These are phyloP conservation scores for Scolopax mira DNA, from an alignment of 2,113 vertebrate species.

Conservation along the genomic window DNA sequence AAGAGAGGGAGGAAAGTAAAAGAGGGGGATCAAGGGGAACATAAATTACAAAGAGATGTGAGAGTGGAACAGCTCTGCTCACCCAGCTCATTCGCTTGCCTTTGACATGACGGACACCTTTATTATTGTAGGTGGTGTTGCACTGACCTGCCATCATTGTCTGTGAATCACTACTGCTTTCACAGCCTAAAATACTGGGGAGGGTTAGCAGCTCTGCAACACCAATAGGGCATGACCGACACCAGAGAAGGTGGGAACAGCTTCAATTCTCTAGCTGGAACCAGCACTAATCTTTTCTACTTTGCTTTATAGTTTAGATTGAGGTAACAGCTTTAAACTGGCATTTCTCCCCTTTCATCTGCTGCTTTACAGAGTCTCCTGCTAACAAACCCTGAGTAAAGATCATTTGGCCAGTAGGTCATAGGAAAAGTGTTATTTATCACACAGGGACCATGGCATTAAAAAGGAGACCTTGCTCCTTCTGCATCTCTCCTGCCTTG, in stretches of 20 bases:
- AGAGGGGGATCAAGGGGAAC: not conserved
- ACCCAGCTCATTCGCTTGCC: not conserved
- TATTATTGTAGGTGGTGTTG: not conserved
- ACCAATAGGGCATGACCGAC: not conserved
- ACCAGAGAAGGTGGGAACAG: not conserved
- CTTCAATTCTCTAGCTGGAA: not conserved
- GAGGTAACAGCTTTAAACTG: slow-evolving; percentile 41
- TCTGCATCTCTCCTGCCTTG: not conserved
- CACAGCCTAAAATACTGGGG: not conserved
- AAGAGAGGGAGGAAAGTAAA: not conserved
- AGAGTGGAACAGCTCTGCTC: not conserved
- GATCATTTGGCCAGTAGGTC: slow-evolving; percentile 44
- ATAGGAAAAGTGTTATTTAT: slow-evolving; percentile 33
- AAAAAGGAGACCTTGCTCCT: slow-evolving; percentile 28
- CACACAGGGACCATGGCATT: slow-evolving; percentile 7
- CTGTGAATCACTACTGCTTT: not conserved
- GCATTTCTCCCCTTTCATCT: slow-evolving; percentile 34
- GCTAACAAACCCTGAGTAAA: slow-evolving; percentile 33
- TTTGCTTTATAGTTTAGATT: slow-evolving; percentile 14
- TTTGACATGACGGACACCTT: not conserved
- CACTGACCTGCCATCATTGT: not conserved
- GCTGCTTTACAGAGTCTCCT: slow-evolving; percentile 28
- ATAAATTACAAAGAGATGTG: not conserved
- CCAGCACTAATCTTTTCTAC: not conserved
- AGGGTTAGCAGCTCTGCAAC: not conserved